Evolutionary conservation across 2,888 invertebrate species (phyloP).

Genomic region (Leistus spinibarbis): DNA sequence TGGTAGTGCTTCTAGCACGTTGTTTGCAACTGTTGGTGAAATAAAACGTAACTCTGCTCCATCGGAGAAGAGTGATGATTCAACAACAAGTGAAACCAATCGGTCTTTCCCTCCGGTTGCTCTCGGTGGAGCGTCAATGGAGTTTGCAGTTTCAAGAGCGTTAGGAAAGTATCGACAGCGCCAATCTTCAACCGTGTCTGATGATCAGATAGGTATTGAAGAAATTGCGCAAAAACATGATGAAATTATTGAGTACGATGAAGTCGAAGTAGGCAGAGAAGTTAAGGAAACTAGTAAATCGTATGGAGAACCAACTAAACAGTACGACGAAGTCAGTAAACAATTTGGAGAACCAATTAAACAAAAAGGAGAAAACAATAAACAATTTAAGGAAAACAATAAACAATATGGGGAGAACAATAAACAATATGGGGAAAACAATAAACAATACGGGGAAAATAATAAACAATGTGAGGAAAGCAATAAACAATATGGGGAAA

Average conservation of each 20-base stretch:
- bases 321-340: conserved; percentile 44
- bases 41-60: conserved; percentile 67
- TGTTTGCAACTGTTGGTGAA: conserved; percentile 79
- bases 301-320: neutral
- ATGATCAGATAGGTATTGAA: conserved; percentile 67
- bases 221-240: conserved; percentile 57
- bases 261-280: conserved; percentile 49
- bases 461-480: neutral
- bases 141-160: conserved; percentile 83
- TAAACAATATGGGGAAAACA: conserved; percentile 46
- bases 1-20: conserved; percentile 67
- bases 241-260: conserved; percentile 41
- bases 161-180: conserved; percentile 79
- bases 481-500: conserved; percentile 50
- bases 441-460: conserved; percentile 27
- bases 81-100: conserved; percentile 59
- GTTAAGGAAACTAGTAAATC: conserved; percentile 42
- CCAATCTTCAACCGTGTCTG: conserved; percentile 73
- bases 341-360: conserved; percentile 44
- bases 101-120: conserved; percentile 62
- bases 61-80: conserved; percentile 67
- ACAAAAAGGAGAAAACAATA: conserved; percentile 15
- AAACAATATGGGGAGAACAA: conserved; percentile 43
- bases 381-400: conserved; percentile 40
- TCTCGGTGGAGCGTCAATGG: conserved; percentile 73